Percentiles rank a stretch among this genome's conserved stretches.
These are phyloP conservation scores for Oxycera nigricornis DNA, from an alignment of 2,888 invertebrate species.

Conservation along the genomic window DNA sequence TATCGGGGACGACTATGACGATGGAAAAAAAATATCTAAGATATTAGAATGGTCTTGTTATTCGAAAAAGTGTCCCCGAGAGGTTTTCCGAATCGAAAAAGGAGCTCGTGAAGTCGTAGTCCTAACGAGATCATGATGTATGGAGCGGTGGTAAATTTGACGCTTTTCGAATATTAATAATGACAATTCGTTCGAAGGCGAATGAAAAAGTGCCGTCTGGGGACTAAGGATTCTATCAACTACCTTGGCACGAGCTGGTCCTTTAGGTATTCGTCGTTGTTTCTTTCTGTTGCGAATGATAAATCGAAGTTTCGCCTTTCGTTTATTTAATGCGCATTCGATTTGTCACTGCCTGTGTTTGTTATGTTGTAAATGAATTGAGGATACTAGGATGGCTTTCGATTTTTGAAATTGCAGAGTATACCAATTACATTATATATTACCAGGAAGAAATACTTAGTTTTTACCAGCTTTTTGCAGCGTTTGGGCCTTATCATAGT, in stretches of 20 bases:
- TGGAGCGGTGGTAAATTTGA: conserved; percentile 42
- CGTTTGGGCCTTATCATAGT: too few species aligned
- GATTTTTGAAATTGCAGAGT: too few species aligned
- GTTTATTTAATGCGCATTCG: not conserved
- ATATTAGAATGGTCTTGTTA: conserved; percentile 39
- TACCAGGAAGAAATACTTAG: too few species aligned
- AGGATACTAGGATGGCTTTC: too few species aligned
- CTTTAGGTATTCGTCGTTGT: conserved; percentile 8
- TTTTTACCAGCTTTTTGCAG: too few species aligned
- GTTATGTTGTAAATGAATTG: not conserved
- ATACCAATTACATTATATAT: too few species aligned
- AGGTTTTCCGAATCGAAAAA: conserved; percentile 17
- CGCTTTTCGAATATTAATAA: conserved; percentile 46
- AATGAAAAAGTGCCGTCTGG: conserved; percentile 27
- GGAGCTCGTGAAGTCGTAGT: not conserved
- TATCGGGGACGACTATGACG: too few species aligned
- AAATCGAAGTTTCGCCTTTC: conserved; percentile 37
- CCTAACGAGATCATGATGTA: conserved; percentile 42
- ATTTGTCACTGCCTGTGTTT: not conserved
- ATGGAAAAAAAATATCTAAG: conserved; percentile 28
- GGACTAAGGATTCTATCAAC: not conserved
- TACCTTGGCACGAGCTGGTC: not conserved
- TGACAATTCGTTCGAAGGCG: conserved; percentile 39
- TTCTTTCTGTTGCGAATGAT: not conserved
- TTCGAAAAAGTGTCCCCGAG: conserved; percentile 30